Conservation (phyloP, 2,888 invertebrate genomes). For the Epicampocera succincta region DNA sequence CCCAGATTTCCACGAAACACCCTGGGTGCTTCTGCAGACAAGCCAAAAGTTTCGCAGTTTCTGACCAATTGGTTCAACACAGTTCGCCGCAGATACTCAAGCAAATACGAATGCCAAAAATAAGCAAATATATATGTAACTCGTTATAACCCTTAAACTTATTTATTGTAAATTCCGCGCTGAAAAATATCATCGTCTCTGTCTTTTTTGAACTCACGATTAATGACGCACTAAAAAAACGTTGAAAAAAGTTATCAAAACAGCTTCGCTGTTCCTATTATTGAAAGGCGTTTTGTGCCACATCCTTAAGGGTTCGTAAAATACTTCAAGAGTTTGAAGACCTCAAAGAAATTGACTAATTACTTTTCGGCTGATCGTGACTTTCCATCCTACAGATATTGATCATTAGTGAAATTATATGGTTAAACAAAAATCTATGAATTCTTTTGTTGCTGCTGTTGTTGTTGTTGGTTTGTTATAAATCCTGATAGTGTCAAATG, state of each 20-base stretch:
- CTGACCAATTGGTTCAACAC: no score
- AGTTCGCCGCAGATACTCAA: no score
- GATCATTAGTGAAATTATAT: conserved; percentile 57
- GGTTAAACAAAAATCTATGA: conserved; percentile 28
- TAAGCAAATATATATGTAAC: no score
- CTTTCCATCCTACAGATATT: conserved; percentile 20
- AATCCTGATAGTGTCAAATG: conserved; percentile 40
- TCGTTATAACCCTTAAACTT: no score
- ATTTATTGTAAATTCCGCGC: no score
- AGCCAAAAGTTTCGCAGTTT: no score
- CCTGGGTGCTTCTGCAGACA: no score
- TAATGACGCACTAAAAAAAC: conserved; percentile 45
- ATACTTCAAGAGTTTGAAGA: neutral
- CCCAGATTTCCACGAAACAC: no score
- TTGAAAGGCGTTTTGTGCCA: conserved; percentile 40
- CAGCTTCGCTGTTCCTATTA: conserved; percentile 22
- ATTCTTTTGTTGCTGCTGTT: conserved; percentile 3
- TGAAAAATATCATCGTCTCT: no score
- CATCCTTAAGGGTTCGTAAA: conserved; percentile 34
- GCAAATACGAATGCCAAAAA: no score
- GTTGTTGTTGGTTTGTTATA: neutral
- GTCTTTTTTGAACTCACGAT: conserved; percentile 33
- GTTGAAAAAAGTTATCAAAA: conserved; percentile 58
- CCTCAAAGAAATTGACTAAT: conserved; percentile 52
- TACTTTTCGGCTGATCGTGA: conserved; percentile 26